Conservation (phyloP, 2,797 vertebrate species). For the Myotis vivesi region DNA sequence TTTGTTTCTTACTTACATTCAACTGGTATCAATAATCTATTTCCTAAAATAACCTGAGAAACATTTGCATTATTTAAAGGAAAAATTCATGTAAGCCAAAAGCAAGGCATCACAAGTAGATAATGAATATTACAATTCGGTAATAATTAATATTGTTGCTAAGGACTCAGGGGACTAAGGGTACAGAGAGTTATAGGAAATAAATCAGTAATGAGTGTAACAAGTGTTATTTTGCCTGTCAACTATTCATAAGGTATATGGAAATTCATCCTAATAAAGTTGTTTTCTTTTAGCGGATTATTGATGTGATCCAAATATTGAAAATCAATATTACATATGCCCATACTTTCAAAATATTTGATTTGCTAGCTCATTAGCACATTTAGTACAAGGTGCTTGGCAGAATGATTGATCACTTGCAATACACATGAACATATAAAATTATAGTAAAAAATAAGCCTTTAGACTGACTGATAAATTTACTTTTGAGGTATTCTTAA, state of each 20-base stretch:
- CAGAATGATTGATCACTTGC: slow-evolving; percentile 58
- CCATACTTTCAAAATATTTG: slow-evolving; percentile 73
- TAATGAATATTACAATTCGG: background rate
- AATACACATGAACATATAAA: slow-evolving; percentile 41
- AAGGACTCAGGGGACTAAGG: background rate
- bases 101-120: background rate
- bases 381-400: slow-evolving; percentile 54
- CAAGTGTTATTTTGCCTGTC: slow-evolving; percentile 43
- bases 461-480: slow-evolving; percentile 25
- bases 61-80: background rate
- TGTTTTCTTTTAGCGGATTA: slow-evolving; percentile 57
- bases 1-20: slow-evolving; percentile 28
- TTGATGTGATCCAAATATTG: slow-evolving; percentile 66
- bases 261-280: slow-evolving; percentile 50
- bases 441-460: slow-evolving; percentile 34
- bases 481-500: background rate
- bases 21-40: background rate
- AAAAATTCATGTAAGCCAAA: slow-evolving; percentile 23
- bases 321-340: slow-evolving; percentile 72
- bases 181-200: background rate
- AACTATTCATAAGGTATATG: slow-evolving; percentile 44
- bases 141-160: background rate
- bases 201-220: slow-evolving; percentile 19
- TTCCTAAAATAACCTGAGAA: slow-evolving; percentile 37
- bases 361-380: slow-evolving; percentile 55